These are phyloP conservation scores for Cochlearius cochlearius DNA, from an alignment of 2,113 vertebrate species.

Conservation along the genomic window DNA sequence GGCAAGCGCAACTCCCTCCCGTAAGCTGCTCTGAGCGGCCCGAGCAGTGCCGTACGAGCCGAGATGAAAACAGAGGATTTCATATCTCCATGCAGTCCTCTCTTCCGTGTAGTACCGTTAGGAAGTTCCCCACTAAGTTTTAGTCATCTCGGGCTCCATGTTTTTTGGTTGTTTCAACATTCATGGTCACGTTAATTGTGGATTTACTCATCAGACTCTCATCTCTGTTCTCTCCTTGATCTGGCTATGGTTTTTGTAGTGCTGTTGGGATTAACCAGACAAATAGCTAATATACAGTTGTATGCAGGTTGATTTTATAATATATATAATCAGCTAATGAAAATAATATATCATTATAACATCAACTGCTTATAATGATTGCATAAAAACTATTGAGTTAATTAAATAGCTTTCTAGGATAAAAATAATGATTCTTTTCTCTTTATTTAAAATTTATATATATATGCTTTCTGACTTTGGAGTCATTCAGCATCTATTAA, in stretches of 20 bases:
- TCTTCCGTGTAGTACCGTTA: background rate
- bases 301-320: background rate
- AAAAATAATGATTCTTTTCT: background rate
- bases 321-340: background rate
- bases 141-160: background rate
- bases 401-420: background rate
- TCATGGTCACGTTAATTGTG: background rate
- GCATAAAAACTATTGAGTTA: background rate
- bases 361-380: background rate
- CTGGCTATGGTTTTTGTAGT: background rate
- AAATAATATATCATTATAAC: background rate
- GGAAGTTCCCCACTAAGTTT: background rate
- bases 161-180: background rate
- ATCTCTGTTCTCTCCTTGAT: background rate
- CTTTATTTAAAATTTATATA: background rate
- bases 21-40: accelerated
- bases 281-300: background rate
- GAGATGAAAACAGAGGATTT: background rate
- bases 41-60: background rate
- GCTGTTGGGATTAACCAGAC: background rate
- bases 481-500: background rate
- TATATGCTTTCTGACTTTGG: background rate
- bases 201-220: background rate
- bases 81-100: accelerated
- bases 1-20: conserved; percentile 65